Evolutionary conservation across 2,888 invertebrate genomes (phyloP), one percentile per base, ranked within the genome.

Genomic region (Harpalus rufipes): DNA sequence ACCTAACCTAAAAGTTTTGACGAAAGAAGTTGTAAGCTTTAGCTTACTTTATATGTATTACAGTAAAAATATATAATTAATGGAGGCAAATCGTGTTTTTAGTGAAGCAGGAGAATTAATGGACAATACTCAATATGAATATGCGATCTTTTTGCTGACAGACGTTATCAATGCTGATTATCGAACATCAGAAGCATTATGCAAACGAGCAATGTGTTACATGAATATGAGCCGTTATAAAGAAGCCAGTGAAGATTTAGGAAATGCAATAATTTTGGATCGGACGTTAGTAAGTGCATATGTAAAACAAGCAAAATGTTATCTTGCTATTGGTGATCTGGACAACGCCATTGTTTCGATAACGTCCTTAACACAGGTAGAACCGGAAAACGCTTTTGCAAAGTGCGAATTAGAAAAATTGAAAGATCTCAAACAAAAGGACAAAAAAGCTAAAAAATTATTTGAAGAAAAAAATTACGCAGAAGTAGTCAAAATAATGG

Each of bases 201-300:
- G 96, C 86, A 97, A 97, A 91, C 93, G 97, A 88, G 93, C 97
- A 65, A 97, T 97, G 72, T 96, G 97, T 89, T 95, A 95, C 89
- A 96, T 97, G 94, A 97, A 97, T 97, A 90, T 97, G 86, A 93
- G 94, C 85, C 94, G 95, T 89, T 97, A 95, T 89, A 93, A 93
- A 87, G 94, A 95, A 88, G 97, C 97, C 16, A 90, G 97, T 51
- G 93, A 93, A 81, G 97, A 97, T 92, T 95, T 96, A n/a, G 94
- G 95, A 87, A 94, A 93, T 89, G 93, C 96, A 74, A 92, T 96
- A 39, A 21, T 41, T 16, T n/a, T 68, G 12, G 85, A 85, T 14
- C 41, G 85, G 56, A 58, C 79, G 16, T 56, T 68, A 59, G 7
- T 25, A 56, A 68, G 58, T 14, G 85, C 85, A 10, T 85, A 85